Conservation (phyloP, 1,140 invertebrate genomes). For the Psilanteris sp. region DNA sequence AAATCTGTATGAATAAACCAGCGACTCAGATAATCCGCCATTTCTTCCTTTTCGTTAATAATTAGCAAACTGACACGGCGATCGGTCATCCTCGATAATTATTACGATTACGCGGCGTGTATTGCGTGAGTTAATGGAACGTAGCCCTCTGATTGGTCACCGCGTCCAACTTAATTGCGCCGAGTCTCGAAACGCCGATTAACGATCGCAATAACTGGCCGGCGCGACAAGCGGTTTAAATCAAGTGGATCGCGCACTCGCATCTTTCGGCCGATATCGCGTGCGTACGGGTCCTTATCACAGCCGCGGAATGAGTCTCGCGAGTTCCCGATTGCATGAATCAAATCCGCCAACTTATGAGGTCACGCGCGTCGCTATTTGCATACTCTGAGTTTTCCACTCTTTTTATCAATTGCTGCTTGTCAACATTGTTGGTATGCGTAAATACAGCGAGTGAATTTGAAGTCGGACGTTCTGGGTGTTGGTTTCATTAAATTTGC, state of each 20-base stretch:
- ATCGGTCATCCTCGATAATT: constrained; percentile 74
- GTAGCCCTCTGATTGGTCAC: constrained; percentile 59
- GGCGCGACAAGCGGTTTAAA: constrained; percentile 67
- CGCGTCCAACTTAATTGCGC: constrained; percentile 70
- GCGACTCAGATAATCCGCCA: constrained; percentile 34
- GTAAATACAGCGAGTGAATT: too few relatives aligned
- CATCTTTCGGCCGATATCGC: constrained; percentile 37
- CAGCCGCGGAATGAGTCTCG: constrained; percentile 34
- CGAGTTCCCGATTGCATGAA: constrained; percentile 33
- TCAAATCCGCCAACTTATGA: constrained; percentile 44
- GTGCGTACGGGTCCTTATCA: constrained; percentile 50
- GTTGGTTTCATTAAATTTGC: too few relatives aligned
- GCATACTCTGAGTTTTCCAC: constrained; percentile 23
- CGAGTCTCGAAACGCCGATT: constrained; percentile 72
- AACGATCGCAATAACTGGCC: constrained; percentile 73
- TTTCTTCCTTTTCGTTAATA: constrained; percentile 60
- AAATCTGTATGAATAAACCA: too few relatives aligned
- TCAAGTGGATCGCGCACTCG: constrained; percentile 57
- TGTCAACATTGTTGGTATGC: too few relatives aligned
- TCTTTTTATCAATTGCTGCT: constrained; percentile 45
- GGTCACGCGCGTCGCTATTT: constrained; percentile 42
- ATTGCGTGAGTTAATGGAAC: constrained; percentile 71
- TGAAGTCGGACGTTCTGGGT: too few relatives aligned
- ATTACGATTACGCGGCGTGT: constrained; percentile 70
- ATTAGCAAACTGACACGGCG: constrained; percentile 70